phyloP scores from a whole-genome alignment of 2,113 vertebrate species.

The Camelus dromedarius region DNA sequence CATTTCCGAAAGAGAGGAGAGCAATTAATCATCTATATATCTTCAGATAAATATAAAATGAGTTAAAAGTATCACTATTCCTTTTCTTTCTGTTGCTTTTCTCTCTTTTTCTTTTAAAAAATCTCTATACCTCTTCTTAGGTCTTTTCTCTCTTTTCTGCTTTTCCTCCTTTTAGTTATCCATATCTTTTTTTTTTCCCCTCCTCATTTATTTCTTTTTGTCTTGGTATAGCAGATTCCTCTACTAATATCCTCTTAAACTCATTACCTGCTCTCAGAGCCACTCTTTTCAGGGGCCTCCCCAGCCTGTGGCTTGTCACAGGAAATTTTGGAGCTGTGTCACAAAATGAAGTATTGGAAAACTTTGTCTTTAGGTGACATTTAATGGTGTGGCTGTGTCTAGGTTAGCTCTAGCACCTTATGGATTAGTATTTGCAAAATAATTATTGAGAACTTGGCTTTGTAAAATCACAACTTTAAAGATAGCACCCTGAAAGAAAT shows the following conservation, averaged over 20 bases:
- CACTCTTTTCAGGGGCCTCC: not conserved
- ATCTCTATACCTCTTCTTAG: not conserved
- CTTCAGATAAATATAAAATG: not conserved
- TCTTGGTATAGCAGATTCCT: not conserved
- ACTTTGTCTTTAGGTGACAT: constrained; percentile 4
- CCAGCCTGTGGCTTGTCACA: not conserved
- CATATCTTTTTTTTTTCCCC: not conserved
- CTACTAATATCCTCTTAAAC: not conserved
- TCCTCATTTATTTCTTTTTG: not conserved
- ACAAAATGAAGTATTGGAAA: not conserved
- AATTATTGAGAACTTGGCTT: not conserved
- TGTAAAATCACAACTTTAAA: not conserved
- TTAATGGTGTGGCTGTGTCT: not conserved
- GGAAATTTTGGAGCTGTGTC: not conserved
- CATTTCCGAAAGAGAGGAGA: not conserved
- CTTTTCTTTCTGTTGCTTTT: constrained; percentile 24
- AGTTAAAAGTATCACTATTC: not conserved
- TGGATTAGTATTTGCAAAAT: not conserved
- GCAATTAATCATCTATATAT: not conserved
- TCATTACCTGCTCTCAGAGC: not conserved
- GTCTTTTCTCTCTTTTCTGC: constrained; percentile 27
- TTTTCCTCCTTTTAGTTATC: not conserved
- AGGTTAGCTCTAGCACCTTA: not conserved
- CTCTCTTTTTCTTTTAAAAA: not conserved
- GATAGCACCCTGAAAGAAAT: not conserved